Conservation (phyloP, 1,140 invertebrate genomes). For the Cepaea nemoralis region DNA sequence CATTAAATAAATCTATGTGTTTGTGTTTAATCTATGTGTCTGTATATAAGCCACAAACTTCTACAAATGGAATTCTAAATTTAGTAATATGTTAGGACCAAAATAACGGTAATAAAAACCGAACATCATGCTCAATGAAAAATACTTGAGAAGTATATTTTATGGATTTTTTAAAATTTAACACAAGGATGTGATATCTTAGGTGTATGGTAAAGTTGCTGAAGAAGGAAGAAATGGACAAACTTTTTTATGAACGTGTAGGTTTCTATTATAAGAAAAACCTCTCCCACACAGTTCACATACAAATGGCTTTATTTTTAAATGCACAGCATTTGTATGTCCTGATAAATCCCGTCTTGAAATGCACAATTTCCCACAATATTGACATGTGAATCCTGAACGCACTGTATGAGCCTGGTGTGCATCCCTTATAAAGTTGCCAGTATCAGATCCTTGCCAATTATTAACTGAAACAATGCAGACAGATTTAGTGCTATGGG, state of each 20-base stretch:
- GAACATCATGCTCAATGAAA: no score
- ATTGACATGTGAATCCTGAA: slow-evolving; percentile 29
- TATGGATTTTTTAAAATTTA: no score
- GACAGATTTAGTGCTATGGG: background rate
- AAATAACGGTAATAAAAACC: no score
- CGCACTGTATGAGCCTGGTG: background rate
- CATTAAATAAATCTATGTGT: no score
- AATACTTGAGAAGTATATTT: no score
- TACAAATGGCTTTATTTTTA: slow-evolving; percentile 44
- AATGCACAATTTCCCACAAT: slow-evolving; percentile 39
- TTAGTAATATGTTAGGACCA: no score
- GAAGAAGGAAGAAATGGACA: slow-evolving; percentile 13
- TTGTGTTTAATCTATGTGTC: no score
- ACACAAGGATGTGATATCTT: no score
- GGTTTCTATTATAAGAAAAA: slow-evolving; percentile 44
- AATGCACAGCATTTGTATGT: slow-evolving; percentile 46
- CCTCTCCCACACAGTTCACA: slow-evolving; percentile 36
- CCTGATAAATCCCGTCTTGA: slow-evolving; percentile 43
- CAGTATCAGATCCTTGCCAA: background rate
- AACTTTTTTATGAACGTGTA: slow-evolving; percentile 40
- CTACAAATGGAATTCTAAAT: no score
- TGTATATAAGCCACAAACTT: no score
- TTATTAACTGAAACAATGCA: slow-evolving; percentile 23
- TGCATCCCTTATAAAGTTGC: background rate
- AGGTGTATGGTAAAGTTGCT: background rate